phyloP scores from a whole-genome alignment of 2,888 invertebrate species.

The Hoplodrina ambigua region DNA sequence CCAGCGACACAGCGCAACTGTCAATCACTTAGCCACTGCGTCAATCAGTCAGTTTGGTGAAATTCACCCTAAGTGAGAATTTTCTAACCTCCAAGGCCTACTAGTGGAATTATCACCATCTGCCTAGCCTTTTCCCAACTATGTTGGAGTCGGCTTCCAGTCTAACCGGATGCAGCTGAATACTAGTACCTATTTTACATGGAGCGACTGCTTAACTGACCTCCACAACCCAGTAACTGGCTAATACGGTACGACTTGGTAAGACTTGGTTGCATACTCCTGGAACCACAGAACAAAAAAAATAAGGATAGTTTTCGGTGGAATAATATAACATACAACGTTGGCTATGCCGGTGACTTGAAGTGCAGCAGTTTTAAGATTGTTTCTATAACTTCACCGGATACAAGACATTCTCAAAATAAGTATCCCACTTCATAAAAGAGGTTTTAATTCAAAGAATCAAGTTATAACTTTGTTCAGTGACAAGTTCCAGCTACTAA shows the following conservation, averaged over 20 bases:
- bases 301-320: background rate
- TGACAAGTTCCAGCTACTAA: conserved; percentile 59
- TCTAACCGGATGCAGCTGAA: too few species aligned
- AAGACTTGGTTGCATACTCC: background rate
- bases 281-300: background rate
- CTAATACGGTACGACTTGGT: too few species aligned
- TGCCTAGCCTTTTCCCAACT: too few species aligned
- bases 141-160: too few species aligned
- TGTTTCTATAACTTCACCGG: conserved; percentile 2
- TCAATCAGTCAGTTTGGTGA: too few species aligned
- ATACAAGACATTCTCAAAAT: conserved; percentile 37
- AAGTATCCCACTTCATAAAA: conserved; percentile 38
- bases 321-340: background rate
- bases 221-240: too few species aligned
- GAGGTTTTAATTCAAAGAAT: conserved; percentile 57
- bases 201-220: too few species aligned
- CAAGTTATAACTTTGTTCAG: conserved; percentile 54
- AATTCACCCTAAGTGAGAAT: too few species aligned
- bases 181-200: too few species aligned
- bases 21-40: too few species aligned
- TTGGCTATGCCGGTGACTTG: conserved; percentile 4
- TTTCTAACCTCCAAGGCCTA: background rate
- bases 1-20: too few species aligned
- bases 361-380: background rate
- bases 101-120: background rate